Conservation (phyloP, 2,797 vertebrate genomes). For the Channa striata region DNA sequence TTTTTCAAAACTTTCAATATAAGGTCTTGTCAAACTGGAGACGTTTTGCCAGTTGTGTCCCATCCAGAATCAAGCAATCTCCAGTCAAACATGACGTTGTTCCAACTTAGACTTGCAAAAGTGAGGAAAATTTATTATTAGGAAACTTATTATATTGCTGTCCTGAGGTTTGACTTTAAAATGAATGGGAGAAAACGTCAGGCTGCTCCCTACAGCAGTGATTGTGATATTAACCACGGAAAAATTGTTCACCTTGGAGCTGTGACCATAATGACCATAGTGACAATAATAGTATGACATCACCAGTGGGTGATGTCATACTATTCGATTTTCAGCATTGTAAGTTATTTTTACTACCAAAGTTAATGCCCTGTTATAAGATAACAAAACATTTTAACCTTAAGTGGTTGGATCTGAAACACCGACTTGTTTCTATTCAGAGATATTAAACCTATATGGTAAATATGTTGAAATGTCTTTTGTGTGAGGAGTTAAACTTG, state of each 20-base stretch:
- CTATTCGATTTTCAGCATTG: too few species aligned
- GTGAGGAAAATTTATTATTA: too few species aligned
- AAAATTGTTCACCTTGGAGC: too few species aligned
- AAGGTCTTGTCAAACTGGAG: constrained; percentile 18
- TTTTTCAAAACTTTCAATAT: neutral
- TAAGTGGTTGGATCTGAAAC: neutral
- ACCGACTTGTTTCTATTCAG: neutral
- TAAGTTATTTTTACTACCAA: neutral
- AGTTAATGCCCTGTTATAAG: neutral
- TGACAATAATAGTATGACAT: too few species aligned
- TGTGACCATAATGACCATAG: too few species aligned
- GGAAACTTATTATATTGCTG: neutral
- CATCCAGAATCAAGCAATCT: constrained; percentile 35
- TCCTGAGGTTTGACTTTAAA: neutral
- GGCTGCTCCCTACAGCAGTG: neutral
- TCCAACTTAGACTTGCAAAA: neutral
- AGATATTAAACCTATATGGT: neutral
- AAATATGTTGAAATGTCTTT: neutral
- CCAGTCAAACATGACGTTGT: neutral
- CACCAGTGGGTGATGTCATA: too few species aligned
- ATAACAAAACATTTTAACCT: neutral
- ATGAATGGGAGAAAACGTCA: neutral
- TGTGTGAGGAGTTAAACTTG: constrained; percentile 1
- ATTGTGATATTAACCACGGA: too few species aligned
- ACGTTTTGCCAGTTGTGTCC: constrained; percentile 6